A percentile compares a stretch with the other conserved stretches of the same genome.
These are phyloP conservation scores for Drosophila ochracea DNA, from an alignment of 2,888 invertebrate species.

Conservation along the genomic window DNA sequence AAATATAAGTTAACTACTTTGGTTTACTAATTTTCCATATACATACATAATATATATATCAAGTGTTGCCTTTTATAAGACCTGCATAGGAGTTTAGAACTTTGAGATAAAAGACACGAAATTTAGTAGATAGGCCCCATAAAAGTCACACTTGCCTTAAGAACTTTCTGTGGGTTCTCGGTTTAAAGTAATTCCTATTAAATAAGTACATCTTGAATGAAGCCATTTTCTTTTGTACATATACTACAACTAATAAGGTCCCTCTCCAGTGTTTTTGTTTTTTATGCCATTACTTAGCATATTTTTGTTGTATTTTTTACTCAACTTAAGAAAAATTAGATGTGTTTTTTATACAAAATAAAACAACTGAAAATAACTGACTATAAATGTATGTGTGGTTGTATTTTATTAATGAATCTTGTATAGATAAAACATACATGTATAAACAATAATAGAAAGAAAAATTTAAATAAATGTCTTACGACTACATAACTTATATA, in stretches of 20 bases:
- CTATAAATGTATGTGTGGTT: conserved; percentile 36
- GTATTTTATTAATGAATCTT: conserved; percentile 53
- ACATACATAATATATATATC: conserved; percentile 9
- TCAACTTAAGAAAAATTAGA: conserved; percentile 2
- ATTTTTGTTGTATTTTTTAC: conserved; percentile 3
- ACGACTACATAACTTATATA: conserved; percentile 57
- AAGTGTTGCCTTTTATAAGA: conserved; percentile 21
- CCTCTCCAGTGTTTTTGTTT: conserved; percentile 82
- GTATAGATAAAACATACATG: conserved; percentile 28
- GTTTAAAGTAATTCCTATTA: conserved; percentile 40
- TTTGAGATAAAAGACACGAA: conserved; percentile 4
- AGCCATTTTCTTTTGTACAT: conserved; percentile 47
- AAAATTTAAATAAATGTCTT: conserved; percentile 51
- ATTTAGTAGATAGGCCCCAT: conserved; percentile 9
- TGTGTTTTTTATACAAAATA: conserved; percentile 46
- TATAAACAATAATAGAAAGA: conserved; percentile 20
- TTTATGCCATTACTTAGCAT: conserved; percentile 30
- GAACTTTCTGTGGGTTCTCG: conserved; percentile 12
- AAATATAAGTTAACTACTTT: conserved; percentile 30
- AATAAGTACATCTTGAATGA: conserved; percentile 53
- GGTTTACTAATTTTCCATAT: conserved; percentile 28
- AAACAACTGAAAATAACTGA: conserved; percentile 44
- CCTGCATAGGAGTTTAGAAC: neutral
- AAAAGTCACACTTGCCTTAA: conserved; percentile 15
- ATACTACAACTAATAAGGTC: conserved; percentile 83